Percentiles rank a stretch among this genome's conserved stretches.
Evolutionary conservation across 2,797 vertebrate genomes (phyloP).

Genomic region (Muscicapa comitata): DNA sequence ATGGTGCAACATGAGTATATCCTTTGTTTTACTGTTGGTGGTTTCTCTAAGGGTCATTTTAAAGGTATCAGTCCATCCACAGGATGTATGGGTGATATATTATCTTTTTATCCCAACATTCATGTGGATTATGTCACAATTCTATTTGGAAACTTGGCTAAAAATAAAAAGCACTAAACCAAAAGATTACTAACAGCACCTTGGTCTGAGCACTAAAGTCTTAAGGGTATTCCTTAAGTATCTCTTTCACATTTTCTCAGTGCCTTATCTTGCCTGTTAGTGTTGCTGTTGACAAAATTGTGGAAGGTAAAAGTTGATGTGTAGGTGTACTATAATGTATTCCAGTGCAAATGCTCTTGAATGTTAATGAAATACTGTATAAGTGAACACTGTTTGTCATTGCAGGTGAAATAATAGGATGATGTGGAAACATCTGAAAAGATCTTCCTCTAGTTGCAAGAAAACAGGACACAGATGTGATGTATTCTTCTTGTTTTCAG

Average conservation of each 20-base stretch:
- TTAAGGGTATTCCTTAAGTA: accelerated
- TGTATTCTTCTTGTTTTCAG: not conserved
- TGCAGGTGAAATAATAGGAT: not conserved
- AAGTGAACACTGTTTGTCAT: not conserved
- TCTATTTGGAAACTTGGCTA: not conserved
- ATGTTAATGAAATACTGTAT: not conserved
- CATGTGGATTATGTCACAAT: not conserved
- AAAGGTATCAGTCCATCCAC: not conserved
- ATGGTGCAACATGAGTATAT: not conserved
- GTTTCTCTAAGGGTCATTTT: not conserved
- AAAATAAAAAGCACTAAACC: not conserved
- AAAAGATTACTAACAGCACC: not conserved
- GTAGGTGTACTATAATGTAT: not conserved
- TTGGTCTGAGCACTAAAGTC: not conserved
- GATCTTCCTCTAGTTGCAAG: not conserved
- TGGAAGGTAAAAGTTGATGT: not conserved
- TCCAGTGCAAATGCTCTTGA: not conserved
- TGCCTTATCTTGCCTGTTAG: not conserved
- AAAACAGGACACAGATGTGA: not conserved
- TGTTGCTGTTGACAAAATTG: not conserved
- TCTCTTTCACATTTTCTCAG: not conserved
- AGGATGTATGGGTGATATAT: accelerated
- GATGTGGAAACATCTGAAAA: not conserved
- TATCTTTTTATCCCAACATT: not conserved
- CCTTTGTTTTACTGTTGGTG: not conserved